Conservation (phyloP, 2,113 vertebrate species). For the Chiloscyllium plagiosum region DNA sequence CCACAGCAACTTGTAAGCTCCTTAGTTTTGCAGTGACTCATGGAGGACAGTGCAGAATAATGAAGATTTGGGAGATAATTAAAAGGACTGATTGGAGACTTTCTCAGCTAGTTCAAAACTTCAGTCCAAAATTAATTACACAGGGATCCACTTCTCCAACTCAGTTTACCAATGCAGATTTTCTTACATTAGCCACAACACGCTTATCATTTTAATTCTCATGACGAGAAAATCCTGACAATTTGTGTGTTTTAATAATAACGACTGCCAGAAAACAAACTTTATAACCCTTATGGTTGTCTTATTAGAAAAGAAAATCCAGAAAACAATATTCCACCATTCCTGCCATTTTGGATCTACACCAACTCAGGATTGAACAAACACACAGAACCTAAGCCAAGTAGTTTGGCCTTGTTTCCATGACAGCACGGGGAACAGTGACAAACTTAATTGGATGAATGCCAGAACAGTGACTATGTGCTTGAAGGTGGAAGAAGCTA, state of each 20-base stretch:
- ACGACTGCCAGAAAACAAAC: neutral
- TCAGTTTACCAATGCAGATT: neutral
- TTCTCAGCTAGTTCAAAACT: neutral
- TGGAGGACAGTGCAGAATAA: neutral
- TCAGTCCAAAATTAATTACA: neutral
- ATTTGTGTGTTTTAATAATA: neutral
- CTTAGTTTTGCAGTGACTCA: neutral
- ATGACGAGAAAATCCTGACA: neutral
- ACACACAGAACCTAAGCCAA: neutral
- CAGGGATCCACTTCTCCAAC: neutral
- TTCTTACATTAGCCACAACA: neutral
- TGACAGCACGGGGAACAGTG: neutral
- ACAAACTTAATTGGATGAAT: slow-evolving; percentile 25
- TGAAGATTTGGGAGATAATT: neutral
- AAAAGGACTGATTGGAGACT: neutral
- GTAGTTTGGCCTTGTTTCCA: slow-evolving; percentile 23
- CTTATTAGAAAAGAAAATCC: neutral
- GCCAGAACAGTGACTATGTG: slow-evolving; percentile 7
- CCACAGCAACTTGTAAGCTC: neutral
- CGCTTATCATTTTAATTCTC: neutral
- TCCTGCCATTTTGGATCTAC: neutral
- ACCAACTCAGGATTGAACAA: neutral
- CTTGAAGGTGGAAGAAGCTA: slow-evolving; percentile 19
- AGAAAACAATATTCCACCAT: neutral
- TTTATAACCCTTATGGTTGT: neutral